Conservation (phyloP, 2,888 invertebrate species). For the Drosophila merina region DNA sequence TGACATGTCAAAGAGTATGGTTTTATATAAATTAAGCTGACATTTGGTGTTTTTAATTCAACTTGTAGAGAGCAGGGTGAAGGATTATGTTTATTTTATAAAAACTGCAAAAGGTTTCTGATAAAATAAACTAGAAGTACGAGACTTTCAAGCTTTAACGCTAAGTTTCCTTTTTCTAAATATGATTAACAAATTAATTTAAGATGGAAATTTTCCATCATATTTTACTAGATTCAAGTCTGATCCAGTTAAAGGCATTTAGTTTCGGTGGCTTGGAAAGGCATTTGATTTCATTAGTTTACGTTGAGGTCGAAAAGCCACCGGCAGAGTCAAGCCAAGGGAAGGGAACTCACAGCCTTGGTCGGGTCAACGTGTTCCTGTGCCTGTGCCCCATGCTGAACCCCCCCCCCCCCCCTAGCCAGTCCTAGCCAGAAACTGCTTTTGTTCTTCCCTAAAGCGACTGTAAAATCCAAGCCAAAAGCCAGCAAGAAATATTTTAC, state of each 20-base stretch:
- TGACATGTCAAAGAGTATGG: conserved; percentile 9
- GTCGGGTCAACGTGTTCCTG: conserved; percentile 25
- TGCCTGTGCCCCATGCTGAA: background rate
- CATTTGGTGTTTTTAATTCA: background rate
- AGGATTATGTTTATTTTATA: no score
- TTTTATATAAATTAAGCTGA: background rate
- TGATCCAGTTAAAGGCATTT: conserved; percentile 9
- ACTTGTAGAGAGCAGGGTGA: no score
- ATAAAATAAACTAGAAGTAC: no score
- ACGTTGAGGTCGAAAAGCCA: conserved; percentile 33
- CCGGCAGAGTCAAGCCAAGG: background rate
- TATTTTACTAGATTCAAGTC: background rate
- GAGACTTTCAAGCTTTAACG: no score
- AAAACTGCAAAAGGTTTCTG: no score
- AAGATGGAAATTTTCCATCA: no score
- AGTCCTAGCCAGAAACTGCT: background rate
- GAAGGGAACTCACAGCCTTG: conserved; percentile 17
- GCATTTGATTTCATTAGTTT: conserved; percentile 69
- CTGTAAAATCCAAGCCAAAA: conserved; percentile 42
- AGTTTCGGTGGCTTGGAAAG: conserved; percentile 48
- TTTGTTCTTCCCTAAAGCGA: conserved; percentile 22
- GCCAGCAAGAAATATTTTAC: conserved; percentile 71
- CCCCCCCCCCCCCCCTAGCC: no score
- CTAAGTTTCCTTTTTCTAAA: no score
- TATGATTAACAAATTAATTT: no score